Conservation (phyloP, 1,140 invertebrate genomes). For the Procambarus clarkii region DNA sequence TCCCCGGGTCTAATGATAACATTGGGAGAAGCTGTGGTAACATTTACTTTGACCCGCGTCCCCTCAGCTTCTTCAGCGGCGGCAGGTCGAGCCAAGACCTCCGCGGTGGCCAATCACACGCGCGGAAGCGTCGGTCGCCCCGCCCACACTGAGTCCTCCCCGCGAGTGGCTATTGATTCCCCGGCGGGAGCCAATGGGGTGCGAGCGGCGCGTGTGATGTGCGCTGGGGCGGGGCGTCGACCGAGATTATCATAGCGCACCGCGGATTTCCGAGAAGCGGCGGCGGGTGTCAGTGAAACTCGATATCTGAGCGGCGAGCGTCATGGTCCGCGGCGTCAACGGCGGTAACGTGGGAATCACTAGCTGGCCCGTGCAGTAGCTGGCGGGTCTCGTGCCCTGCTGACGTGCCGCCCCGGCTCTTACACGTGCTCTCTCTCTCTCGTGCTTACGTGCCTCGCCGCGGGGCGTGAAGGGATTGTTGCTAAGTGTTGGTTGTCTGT, state of each 20-base stretch:
- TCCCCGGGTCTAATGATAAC: conserved; percentile 57
- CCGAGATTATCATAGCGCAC: conserved; percentile 55
- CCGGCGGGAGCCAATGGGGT: conserved; percentile 29
- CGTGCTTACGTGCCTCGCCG: conserved; percentile 7
- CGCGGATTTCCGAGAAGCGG: conserved; percentile 54
- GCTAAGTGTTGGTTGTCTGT: not conserved
- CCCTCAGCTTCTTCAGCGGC: conserved; percentile 28
- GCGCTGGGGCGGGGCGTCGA: conserved; percentile 41
- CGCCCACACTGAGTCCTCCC: conserved; percentile 18
- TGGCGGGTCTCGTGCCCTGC: conserved; percentile 8
- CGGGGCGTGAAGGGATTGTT: not conserved
- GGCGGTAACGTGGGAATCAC: conserved; percentile 18
- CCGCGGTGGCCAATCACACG: conserved; percentile 20
- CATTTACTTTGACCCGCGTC: conserved; percentile 64
- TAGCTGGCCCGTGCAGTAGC: not conserved
- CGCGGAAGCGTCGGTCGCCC: not conserved
- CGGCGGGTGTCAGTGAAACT: conserved; percentile 62
- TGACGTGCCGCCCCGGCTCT: not conserved
- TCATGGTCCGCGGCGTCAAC: conserved; percentile 31
- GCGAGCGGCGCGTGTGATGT: conserved; percentile 33
- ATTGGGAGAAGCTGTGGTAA: conserved; percentile 66
- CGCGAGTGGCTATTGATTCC: conserved; percentile 43
- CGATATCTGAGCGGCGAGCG: conserved; percentile 62
- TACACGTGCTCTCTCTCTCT: not conserved
- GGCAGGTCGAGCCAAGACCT: not conserved